Percentiles rank a stretch among this genome's conserved stretches.
Conservation (phyloP, 2,888 invertebrate genomes). For the Euzophera pinguis region DNA sequence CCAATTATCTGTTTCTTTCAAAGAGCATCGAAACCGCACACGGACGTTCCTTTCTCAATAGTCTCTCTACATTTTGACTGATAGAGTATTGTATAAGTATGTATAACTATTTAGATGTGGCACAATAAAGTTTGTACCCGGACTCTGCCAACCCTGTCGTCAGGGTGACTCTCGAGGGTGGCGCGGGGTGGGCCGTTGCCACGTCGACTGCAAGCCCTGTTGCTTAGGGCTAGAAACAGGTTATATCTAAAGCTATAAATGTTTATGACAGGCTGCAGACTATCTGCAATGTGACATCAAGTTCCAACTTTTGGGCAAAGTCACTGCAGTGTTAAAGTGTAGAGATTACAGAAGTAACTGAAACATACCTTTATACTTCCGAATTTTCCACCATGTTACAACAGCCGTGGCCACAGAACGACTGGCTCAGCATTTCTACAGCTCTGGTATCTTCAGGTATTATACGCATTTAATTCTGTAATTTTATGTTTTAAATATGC, state of each 20-base stretch:
- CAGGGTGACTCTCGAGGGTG: neutral
- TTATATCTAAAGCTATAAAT: neutral
- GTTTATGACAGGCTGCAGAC: neutral
- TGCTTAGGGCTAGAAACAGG: neutral
- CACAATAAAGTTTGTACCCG: neutral
- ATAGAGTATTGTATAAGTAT: no score
- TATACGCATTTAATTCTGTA: no score
- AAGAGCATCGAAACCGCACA: no score
- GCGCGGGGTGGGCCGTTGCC: neutral
- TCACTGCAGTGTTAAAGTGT: neutral
- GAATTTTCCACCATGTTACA: no score
- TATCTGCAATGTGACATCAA: neutral
- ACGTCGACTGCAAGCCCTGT: neutral
- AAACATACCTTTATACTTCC: neutral
- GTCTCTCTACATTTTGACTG: no score
- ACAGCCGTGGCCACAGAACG: no score
- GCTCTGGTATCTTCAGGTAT: no score
- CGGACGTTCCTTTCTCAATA: no score
- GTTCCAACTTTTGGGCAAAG: neutral
- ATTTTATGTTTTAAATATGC: no score
- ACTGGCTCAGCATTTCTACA: no score
- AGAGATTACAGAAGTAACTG: neutral
- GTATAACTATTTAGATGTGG: no score
- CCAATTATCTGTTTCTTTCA: no score
- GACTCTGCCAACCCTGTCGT: neutral